Evolutionary conservation across 2,888 invertebrate species (phyloP).

Genomic region (Macroteleia sp.): DNA sequence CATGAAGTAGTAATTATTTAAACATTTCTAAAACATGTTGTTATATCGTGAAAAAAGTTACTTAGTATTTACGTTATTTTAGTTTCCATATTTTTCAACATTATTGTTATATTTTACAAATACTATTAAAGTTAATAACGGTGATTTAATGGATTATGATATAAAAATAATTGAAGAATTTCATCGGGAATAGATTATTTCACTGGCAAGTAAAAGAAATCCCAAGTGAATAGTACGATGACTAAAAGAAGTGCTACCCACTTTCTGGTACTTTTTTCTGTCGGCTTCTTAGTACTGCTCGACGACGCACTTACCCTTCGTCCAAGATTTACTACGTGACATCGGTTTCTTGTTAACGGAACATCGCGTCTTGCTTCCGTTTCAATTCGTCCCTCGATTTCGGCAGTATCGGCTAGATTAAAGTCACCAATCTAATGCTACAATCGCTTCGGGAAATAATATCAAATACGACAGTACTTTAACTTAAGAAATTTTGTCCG

Average conservation of each 20-base stretch:
- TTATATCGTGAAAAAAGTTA: no score
- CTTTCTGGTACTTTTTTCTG: constrained; percentile 43
- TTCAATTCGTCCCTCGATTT: constrained; percentile 64
- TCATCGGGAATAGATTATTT: no score
- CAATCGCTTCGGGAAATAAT: constrained; percentile 32
- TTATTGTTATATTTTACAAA: no score
- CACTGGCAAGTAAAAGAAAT: constrained; percentile 31
- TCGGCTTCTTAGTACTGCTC: constrained; percentile 31
- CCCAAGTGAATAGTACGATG: constrained; percentile 46
- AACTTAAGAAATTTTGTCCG: constrained; percentile 1
- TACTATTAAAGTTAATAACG: no score
- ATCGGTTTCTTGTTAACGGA: constrained; percentile 79
- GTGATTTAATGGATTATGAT: no score
- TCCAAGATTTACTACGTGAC: constrained; percentile 73
- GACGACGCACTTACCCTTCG: constrained; percentile 56
- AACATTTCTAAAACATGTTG: no score
- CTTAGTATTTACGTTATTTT: no score
- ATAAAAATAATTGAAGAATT: no score
- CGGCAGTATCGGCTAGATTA: constrained; percentile 34
- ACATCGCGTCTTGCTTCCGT: constrained; percentile 69
- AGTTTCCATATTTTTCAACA: no score
- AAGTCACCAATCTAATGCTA: constrained; percentile 34
- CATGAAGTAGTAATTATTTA: no score
- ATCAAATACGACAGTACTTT: constrained; percentile 25
- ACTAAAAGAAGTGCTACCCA: constrained; percentile 48